These are phyloP conservation scores for Stegodyphus mimosarum DNA, from an alignment of 1,140 invertebrate genomes.

Conservation along the genomic window DNA sequence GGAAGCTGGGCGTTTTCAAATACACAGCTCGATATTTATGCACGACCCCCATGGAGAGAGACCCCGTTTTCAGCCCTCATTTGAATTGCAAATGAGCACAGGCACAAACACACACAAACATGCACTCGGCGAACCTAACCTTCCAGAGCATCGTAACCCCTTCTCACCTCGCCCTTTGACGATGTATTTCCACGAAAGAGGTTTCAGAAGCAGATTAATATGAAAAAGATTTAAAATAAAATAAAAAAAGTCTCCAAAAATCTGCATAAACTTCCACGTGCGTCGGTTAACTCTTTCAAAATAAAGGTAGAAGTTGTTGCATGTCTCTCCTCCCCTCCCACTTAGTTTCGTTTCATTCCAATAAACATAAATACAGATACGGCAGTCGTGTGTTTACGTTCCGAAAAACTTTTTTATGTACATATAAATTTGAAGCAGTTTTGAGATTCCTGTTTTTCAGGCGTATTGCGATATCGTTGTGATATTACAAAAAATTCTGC, in stretches of 20 bases:
- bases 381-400: too few relatives aligned
- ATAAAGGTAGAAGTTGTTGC: too few relatives aligned
- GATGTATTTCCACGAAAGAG: constrained; percentile 10
- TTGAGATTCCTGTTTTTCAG: too few relatives aligned
- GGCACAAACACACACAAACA: constrained; percentile 54
- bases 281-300: too few relatives aligned
- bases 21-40: constrained; percentile 39
- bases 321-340: too few relatives aligned
- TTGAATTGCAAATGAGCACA: constrained; percentile 56
- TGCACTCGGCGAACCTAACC: constrained; percentile 48
- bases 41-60: constrained; percentile 37
- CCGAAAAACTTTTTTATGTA: too few relatives aligned
- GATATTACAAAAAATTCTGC: too few relatives aligned
- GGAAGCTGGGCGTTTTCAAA: constrained; percentile 34
- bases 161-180: constrained; percentile 29
- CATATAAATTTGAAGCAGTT: too few relatives aligned
- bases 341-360: too few relatives aligned
- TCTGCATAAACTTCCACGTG: constrained; percentile 1
- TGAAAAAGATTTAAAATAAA: neutral
- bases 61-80: constrained; percentile 47
- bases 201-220: constrained; percentile 13
- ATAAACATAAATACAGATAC: too few relatives aligned
- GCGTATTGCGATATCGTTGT: too few relatives aligned
- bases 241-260: constrained; percentile 5
- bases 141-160: constrained; percentile 28